These are phyloP conservation scores for Leptopterna dolabrata DNA, from an alignment of 2,888 invertebrate genomes.

Conservation along the genomic window DNA sequence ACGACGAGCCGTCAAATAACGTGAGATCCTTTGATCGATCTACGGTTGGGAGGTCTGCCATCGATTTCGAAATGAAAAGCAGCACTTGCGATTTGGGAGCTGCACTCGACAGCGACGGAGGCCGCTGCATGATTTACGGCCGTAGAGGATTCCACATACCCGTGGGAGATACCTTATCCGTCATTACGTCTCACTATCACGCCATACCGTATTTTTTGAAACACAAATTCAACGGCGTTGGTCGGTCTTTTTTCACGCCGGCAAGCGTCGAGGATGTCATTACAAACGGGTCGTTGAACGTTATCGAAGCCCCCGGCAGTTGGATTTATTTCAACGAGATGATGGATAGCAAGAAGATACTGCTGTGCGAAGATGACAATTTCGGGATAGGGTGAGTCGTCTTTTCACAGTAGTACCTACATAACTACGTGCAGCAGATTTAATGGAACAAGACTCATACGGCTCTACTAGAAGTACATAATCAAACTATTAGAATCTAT, in stretches of 20 bases:
- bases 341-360: neutral
- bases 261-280: neutral
- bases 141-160: conserved; percentile 30
- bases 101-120: conserved; percentile 12
- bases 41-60: neutral
- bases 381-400: neutral
- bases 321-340: conserved; percentile 7
- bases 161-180: neutral
- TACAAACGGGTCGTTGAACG: neutral
- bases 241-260: neutral
- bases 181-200: conserved; percentile 16
- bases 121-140: conserved; percentile 38
- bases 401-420: no score
- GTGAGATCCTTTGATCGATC: neutral
- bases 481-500: no score
- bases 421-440: no score
- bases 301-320: neutral
- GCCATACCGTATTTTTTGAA: conserved; percentile 17
- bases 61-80: neutral
- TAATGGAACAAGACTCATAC: no score
- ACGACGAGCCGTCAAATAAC: neutral
- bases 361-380: conserved; percentile 32
- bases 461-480: no score
- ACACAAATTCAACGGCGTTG: conserved; percentile 29
- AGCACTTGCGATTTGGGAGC: conserved; percentile 27